These are phyloP conservation scores for Galaxias olidus DNA, from an alignment of 2,797 vertebrate genomes.

Conservation along the genomic window DNA sequence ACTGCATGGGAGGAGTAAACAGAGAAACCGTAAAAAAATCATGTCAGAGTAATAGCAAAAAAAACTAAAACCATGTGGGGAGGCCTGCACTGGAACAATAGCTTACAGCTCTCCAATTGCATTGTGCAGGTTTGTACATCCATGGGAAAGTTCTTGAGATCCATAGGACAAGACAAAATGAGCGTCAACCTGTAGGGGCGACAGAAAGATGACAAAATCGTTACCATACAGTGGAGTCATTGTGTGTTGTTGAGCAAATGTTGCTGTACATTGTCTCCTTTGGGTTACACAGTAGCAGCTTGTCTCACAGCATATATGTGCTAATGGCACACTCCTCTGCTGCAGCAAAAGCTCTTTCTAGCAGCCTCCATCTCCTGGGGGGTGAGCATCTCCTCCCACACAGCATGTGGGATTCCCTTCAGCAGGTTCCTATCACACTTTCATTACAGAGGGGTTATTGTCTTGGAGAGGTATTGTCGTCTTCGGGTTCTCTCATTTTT, in stretches of 20 bases:
- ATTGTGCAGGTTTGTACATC: slow-evolving; percentile 98
- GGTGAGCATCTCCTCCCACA: slow-evolving; percentile 32
- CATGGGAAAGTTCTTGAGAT: slow-evolving; percentile 99
- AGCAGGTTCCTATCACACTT: slow-evolving; percentile 73
- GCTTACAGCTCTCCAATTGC: slow-evolving; percentile 98
- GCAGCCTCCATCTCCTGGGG: slow-evolving; percentile 23
- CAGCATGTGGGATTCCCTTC: slow-evolving; percentile 64
- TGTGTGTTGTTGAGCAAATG: no score
- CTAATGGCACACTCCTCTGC: slow-evolving; percentile 9
- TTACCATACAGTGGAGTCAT: background rate
- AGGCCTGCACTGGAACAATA: background rate
- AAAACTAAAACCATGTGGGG: no score
- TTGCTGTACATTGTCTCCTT: no score
- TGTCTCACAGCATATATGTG: slow-evolving; percentile 8
- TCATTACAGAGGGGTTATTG: slow-evolving; percentile 73
- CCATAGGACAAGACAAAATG: slow-evolving; percentile 98
- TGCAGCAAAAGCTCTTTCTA: background rate
- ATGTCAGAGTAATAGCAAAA: background rate
- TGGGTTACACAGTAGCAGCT: no score
- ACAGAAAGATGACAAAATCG: slow-evolving; percentile 11
- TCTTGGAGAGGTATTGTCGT: slow-evolving; percentile 60
- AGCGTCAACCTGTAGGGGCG: slow-evolving; percentile 85
- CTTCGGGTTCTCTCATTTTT: slow-evolving; percentile 44
- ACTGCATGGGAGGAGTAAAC: slow-evolving; percentile 70
- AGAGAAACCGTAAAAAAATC: background rate